These are phyloP conservation scores for Hemaris fuciformis DNA, from an alignment of 2,888 invertebrate genomes.

Conservation along the genomic window DNA sequence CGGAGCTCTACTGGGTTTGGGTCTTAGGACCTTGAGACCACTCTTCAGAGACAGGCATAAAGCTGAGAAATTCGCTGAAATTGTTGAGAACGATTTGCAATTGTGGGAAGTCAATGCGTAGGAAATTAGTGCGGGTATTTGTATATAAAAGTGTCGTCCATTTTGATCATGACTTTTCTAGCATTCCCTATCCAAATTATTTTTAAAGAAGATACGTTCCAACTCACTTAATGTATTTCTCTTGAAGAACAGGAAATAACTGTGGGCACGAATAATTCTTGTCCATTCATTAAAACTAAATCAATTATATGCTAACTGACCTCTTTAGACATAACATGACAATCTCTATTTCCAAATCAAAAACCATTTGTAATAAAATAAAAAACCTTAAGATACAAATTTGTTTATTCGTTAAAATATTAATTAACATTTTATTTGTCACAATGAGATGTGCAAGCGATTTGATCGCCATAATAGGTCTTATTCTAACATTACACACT, in stretches of 20 bases:
- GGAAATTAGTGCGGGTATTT: not conserved
- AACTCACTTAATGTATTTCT: too few species aligned
- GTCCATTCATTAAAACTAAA: too few species aligned
- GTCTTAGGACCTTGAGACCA: constrained; percentile 87
- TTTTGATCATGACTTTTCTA: too few species aligned
- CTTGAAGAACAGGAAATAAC: too few species aligned
- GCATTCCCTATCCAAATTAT: too few species aligned
- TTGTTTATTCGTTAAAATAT: not conserved
- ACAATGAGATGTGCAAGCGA: not conserved
- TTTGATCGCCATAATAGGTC: not conserved
- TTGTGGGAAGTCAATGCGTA: constrained; percentile 86
- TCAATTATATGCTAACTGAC: too few species aligned
- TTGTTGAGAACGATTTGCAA: constrained; percentile 92
- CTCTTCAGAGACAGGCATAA: constrained; percentile 86
- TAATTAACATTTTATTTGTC: not conserved
- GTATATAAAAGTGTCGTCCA: not conserved
- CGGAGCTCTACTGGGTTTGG: constrained; percentile 89
- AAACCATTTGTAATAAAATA: constrained; percentile 14
- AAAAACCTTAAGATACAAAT: constrained; percentile 12
- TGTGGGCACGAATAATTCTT: too few species aligned
- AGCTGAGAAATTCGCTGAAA: constrained; percentile 88
- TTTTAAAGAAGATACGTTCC: too few species aligned
- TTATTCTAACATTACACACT: not conserved
- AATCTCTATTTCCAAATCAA: too few species aligned
- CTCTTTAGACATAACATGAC: too few species aligned